Evolutionary conservation across 2,888 invertebrate species (phyloP), one percentile per base, ranked within the genome.

Genomic region (Boloria selene): DNA sequence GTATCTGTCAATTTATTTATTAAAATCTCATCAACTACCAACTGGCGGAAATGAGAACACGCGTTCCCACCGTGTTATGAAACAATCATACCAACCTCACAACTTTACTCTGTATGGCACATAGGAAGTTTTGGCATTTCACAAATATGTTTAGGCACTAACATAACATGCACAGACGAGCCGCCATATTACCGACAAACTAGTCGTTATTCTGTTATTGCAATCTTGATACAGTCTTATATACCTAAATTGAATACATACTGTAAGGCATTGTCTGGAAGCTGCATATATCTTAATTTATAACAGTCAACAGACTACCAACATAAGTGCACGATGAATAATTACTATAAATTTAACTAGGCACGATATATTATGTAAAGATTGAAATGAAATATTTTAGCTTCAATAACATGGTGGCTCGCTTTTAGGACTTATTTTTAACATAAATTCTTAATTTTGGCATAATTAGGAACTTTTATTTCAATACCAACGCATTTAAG

Each of bases 11-110:
- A 59, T 45, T 65, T 76, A 77, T 88, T 88, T 89, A 87, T 86
- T 86, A 84, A 82, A 87, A 87, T 84, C 79, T 76, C 82, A 77
- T 79, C 73, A 75, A 74, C 78, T 84, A 85, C 75, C 82, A 82
- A 75, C 72, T 73, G 81, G 81, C 86, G 84, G 76, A 81, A 86
- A 81, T 74, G 73, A 74, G 71, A 75, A 70, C 56, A 72, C 54
- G 31, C 58, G 74, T 76, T 76, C 75, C 80, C 71, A 76, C 79
- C 76, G 72, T 77, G 72, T 78, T 77, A 73, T 67, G 70, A 77
- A 79, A 76, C 73, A 74, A 80, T 77, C 74, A 52, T 53, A 61
- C 60, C 59, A 42, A 65, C 54, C 58, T 64, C 61, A 61, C 54
- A 61, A 54, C 53, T 67, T 61, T 53, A 60, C 45, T 50, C 42